These are phyloP conservation scores for Plemyria rubiginata DNA, from an alignment of 2,888 invertebrate genomes.

Conservation along the genomic window DNA sequence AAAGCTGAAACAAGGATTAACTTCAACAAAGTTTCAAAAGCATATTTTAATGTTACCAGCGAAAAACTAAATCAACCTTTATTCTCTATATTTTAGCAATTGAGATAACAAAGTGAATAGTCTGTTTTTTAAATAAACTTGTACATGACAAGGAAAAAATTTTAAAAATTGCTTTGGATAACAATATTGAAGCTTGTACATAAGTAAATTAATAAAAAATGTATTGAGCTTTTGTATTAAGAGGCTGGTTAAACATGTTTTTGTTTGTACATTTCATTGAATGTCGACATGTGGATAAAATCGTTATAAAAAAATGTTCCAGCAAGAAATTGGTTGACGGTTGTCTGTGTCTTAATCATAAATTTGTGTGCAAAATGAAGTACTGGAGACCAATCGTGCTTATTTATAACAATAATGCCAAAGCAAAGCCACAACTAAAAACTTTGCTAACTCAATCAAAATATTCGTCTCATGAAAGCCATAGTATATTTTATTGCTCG, in stretches of 20 bases:
- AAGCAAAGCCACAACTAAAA: too few species aligned
- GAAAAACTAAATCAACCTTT: constrained; percentile 33
- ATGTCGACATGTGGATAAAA: too few species aligned
- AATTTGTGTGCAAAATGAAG: background rate
- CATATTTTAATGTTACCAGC: constrained; percentile 35
- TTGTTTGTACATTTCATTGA: too few species aligned
- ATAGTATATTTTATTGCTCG: too few species aligned
- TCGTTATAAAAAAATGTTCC: too few species aligned
- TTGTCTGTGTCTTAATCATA: too few species aligned
- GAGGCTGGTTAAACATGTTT: too few species aligned
- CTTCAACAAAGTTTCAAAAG: constrained; percentile 36
- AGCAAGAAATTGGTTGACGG: too few species aligned
- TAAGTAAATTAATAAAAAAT: constrained; percentile 44
- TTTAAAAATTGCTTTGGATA: constrained; percentile 14
- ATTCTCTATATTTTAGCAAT: constrained; percentile 29
- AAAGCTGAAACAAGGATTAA: constrained; percentile 29
- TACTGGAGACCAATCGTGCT: background rate
- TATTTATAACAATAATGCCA: background rate
- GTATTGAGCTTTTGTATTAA: constrained; percentile 23
- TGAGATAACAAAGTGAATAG: constrained; percentile 32
- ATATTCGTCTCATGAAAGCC: too few species aligned
- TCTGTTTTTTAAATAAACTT: constrained; percentile 32
- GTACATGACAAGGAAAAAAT: constrained; percentile 44
- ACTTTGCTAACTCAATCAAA: too few species aligned
- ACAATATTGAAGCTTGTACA: constrained; percentile 54